A percentile compares a stretch with the other conserved stretches of the same genome.
These are phyloP conservation scores for Channallabes apus DNA, from an alignment of 2,797 vertebrate species.

Conservation along the genomic window DNA sequence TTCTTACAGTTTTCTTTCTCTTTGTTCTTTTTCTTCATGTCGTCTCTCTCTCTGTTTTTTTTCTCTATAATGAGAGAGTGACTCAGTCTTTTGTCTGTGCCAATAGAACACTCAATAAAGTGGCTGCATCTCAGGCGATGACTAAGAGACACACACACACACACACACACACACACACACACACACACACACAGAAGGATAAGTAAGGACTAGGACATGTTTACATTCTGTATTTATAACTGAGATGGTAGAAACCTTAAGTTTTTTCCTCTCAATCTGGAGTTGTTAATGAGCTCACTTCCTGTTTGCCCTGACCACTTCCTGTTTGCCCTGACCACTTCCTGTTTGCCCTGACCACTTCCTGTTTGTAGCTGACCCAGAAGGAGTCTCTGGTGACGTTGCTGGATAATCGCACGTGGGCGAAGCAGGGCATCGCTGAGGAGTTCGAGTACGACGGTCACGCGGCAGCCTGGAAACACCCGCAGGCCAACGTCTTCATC, in stretches of 20 bases:
- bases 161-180: background rate
- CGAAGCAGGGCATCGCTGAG: constrained; percentile 84
- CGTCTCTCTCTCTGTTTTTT: background rate
- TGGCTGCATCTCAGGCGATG: constrained; percentile 2
- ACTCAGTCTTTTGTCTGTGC: constrained; percentile 26
- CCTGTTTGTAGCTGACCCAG: constrained; percentile 83
- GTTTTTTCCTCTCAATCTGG: background rate
- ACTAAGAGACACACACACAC: background rate
- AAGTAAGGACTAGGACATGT: background rate
- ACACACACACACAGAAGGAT: too few relatives aligned
- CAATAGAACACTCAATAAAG: constrained; percentile 18
- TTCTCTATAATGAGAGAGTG: constrained; percentile 18
- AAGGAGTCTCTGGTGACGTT: constrained; percentile 91
- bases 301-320: background rate
- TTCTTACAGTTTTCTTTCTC: background rate
- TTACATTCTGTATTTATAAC: background rate
- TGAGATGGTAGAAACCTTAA: background rate
- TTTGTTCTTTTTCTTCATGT: background rate
- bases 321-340: background rate
- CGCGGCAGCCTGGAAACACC: constrained; percentile 87
- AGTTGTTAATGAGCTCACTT: background rate
- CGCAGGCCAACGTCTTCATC: constrained; percentile 89
- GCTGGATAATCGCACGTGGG: constrained; percentile 94
- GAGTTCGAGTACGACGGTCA: constrained; percentile 85
- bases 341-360: constrained; percentile 10